A percentile compares a stretch with the other conserved stretches of the same genome.
Conservation (phyloP, 2,888 invertebrate genomes). For the Thelaira solivaga region DNA sequence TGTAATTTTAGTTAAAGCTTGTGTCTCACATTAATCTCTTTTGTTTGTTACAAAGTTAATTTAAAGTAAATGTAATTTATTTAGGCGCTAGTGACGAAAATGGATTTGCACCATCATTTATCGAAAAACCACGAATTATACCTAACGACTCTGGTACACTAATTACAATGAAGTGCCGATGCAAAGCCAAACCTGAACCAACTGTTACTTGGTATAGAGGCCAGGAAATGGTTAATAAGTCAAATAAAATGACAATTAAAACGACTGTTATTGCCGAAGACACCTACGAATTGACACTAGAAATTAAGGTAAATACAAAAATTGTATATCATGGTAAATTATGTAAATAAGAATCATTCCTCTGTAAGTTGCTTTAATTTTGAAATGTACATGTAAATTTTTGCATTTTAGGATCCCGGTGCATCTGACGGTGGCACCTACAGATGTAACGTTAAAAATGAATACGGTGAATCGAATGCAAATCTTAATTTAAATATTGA, state of each 20-base stretch:
- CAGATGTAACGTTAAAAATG: constrained; percentile 96
- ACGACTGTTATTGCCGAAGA: constrained; percentile 88
- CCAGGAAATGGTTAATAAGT: constrained; percentile 89
- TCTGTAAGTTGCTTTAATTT: no score
- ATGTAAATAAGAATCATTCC: no score
- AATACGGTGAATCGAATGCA: constrained; percentile 97
- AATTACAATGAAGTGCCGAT: constrained; percentile 97
- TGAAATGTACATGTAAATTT: neutral
- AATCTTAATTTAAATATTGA: constrained; percentile 98
- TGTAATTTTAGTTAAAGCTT: constrained; percentile 5
- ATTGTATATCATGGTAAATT: no score
- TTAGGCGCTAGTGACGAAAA: constrained; percentile 91
- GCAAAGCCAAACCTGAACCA: constrained; percentile 96
- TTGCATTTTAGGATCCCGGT: constrained; percentile 82
- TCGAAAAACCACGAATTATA: constrained; percentile 99
- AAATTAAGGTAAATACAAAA: constrained; percentile 85
- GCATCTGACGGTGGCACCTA: constrained; percentile 91
- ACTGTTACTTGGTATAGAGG: constrained; percentile 97
- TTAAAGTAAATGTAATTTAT: neutral
- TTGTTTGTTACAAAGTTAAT: neutral
- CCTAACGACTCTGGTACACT: constrained; percentile 98
- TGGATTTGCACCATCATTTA: constrained; percentile 96
- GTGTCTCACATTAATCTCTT: neutral
- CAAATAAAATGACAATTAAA: constrained; percentile 89
- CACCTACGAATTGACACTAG: constrained; percentile 88